Evolutionary conservation across 2,888 invertebrate species (phyloP), one percentile per base, ranked within the genome.

Genomic region (Aphidoletes aphidimyza): DNA sequence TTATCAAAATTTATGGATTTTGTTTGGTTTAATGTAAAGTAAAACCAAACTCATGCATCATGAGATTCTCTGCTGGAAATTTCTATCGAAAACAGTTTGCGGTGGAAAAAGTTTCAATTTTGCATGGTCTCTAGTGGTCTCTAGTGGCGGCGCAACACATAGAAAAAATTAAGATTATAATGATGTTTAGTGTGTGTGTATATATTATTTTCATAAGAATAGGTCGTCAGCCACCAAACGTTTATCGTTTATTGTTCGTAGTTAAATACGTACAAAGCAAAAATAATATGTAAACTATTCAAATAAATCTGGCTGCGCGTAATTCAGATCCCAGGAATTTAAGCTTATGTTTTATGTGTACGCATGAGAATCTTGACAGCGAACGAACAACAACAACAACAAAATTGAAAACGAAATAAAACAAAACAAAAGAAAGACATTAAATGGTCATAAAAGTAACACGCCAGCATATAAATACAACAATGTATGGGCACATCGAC

Each of bases 391-490:
- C 3, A 54, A 22, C 3, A 22, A 54, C 6, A 54, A 54, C 2
- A 22, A 54, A 54, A 54, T n/a, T 8, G 39, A 39, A 39, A 11
- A 39, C 5, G 9, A 19, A 47, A 47, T 14, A 47, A 3, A 47
- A 47, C 11, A 47, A 19, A 19, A 47, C 6, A 17, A 47, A 47
- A 6, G 17, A 69, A 69, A 69, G 69, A 69, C 30, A 69, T 69
- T 69, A 69, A 69, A 69, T 14, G 69, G 69, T 69, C 30, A 30
- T 69, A 69, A 69, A 69, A 69, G 30, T 14, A 69, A 69, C 69
- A 69, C 69, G 34, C 69, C 69, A 69, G 69, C 8, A 30, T 69
- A 69, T 30, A 69, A 30, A 69, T 69, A 69, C 30, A 30, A 69
- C 69, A 69, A 69, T 69, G 69, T 69, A 69, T 19, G n/a, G 69